Percentiles rank a stretch among this genome's conserved stretches.
phyloP scores from a whole-genome alignment of 2,888 invertebrate genomes.

The Mamestra brassicae region DNA sequence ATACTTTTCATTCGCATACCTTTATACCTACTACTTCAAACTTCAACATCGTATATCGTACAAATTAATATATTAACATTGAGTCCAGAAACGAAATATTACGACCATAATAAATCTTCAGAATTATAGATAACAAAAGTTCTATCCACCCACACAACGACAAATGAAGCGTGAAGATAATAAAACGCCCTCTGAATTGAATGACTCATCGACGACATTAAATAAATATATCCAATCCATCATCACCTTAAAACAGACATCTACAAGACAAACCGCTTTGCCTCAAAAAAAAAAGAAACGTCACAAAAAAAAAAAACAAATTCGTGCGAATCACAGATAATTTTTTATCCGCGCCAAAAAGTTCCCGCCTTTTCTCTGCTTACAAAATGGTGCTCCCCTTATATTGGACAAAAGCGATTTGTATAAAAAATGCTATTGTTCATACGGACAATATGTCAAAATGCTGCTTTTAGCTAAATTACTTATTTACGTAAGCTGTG shows the following conservation, averaged over 20 bases:
- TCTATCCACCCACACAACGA: constrained; percentile 11
- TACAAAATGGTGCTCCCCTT: constrained; percentile 69
- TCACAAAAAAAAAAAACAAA: constrained; percentile 59
- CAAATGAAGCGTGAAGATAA: constrained; percentile 23
- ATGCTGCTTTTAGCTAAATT: constrained; percentile 78
- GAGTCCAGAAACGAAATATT: neutral
- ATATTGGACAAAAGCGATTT: constrained; percentile 79
- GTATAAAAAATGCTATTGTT: constrained; percentile 83
- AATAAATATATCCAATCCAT: constrained; percentile 48
- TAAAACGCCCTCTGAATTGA: constrained; percentile 28
- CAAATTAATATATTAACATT: neutral
- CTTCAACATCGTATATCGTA: neutral
- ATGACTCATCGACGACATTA: constrained; percentile 24
- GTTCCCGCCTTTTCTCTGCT: constrained; percentile 61
- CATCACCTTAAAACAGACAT: constrained; percentile 52
- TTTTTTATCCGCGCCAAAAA: constrained; percentile 66
- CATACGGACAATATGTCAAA: constrained; percentile 82
- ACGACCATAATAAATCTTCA: constrained; percentile 1
- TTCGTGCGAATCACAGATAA: constrained; percentile 65
- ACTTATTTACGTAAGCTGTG: constrained; percentile 70
- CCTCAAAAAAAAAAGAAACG: constrained; percentile 48
- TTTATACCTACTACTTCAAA: neutral
- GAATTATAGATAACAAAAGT: neutral
- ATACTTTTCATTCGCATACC: too few relatives aligned
- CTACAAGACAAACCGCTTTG: constrained; percentile 49